These are phyloP conservation scores for Hofmannophila pseudospretella DNA, from an alignment of 2,888 invertebrate genomes.

Conservation along the genomic window DNA sequence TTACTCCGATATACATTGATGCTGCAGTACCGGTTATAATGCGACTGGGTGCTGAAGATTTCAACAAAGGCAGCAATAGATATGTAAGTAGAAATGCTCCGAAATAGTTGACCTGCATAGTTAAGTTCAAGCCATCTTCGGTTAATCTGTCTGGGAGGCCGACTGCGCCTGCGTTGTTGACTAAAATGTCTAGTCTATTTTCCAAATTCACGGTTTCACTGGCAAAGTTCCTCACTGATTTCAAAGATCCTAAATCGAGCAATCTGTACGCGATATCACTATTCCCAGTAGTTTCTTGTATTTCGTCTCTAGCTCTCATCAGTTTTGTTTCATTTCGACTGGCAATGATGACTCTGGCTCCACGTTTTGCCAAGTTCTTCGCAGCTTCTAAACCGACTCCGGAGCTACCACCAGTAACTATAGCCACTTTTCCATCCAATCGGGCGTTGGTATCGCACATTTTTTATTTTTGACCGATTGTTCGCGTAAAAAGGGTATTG, in stretches of 20 bases:
- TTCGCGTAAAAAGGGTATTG: too few relatives aligned
- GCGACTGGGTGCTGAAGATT: conserved; percentile 75
- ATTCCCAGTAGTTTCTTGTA: conserved; percentile 48
- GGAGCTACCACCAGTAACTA: conserved; percentile 62
- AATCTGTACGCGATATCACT: conserved; percentile 40
- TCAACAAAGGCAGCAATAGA: conserved; percentile 76
- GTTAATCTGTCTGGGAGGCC: conserved; percentile 65
- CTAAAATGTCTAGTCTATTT: conserved; percentile 63
- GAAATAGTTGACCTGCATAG: conserved; percentile 85
- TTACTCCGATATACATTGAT: conserved; percentile 70
- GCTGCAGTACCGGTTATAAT: conserved; percentile 81
- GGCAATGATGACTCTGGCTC: conserved; percentile 71
- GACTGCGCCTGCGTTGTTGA: conserved; percentile 79
- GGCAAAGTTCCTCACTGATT: conserved; percentile 75
- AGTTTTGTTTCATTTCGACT: conserved; percentile 69
- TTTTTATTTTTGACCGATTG: too few relatives aligned
- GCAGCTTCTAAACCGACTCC: conserved; percentile 66
- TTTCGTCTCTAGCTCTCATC: conserved; percentile 43
- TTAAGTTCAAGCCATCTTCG: conserved; percentile 80
- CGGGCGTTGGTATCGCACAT: conserved; percentile 36
- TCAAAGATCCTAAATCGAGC: conserved; percentile 62
- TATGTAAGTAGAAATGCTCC: conserved; percentile 85
- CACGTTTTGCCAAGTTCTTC: conserved; percentile 58
- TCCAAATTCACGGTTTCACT: conserved; percentile 54
- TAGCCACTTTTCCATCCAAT: conserved; percentile 52